Evolutionary conservation across 2,888 invertebrate species (phyloP), one percentile per base, ranked within the genome.

Genomic region (Plusia festucae): DNA sequence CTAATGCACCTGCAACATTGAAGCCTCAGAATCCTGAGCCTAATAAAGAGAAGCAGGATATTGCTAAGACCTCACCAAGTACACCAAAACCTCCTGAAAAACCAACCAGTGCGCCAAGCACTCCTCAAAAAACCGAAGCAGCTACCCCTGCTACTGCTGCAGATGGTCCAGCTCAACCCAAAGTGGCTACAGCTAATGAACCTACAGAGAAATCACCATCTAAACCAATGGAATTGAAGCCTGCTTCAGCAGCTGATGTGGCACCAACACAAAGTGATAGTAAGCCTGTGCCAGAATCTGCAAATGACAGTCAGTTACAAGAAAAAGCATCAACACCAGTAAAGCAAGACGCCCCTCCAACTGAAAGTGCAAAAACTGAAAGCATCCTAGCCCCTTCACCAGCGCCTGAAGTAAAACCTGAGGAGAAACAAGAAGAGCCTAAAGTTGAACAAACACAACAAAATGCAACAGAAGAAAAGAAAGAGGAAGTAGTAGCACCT

Each of bases 1-100:
- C 90, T 0, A 93, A 87, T 82, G 86, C 91, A 59, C 90, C 92
- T 0, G 63, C 86, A 20, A 62, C 87, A 51, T 67, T 94, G 32
- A 94, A 94, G 78, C 88, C 94, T 32, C 92, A 91, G 51, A 93
- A 94, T 61, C 87, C 91, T 57, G 94, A 94, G 79, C 75, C 85
- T 22, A 92, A 89, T 70, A 93, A 93, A 79, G 92, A 94, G 20
- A 94, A 93, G 73, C 92, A 90, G 70, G 93, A 94, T 73, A 92
- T 93, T 73, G 91, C 92, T 56, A 94, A 92, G 85, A 92, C 92
- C 13, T 92, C 94, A 79, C 93, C 94, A 2, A 93, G 93, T 84
- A 93, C 94, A 66, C 90, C 93, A 30, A 94, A 93, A 75, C 94
- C 95, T 40, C 92, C 94, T 81, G 95, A 94, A 82, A 92, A 92